Percentiles rank a stretch among this genome's conserved stretches.
Evolutionary conservation across 2,888 invertebrate species (phyloP).

Genomic region (Phragmatobia fuliginosa): DNA sequence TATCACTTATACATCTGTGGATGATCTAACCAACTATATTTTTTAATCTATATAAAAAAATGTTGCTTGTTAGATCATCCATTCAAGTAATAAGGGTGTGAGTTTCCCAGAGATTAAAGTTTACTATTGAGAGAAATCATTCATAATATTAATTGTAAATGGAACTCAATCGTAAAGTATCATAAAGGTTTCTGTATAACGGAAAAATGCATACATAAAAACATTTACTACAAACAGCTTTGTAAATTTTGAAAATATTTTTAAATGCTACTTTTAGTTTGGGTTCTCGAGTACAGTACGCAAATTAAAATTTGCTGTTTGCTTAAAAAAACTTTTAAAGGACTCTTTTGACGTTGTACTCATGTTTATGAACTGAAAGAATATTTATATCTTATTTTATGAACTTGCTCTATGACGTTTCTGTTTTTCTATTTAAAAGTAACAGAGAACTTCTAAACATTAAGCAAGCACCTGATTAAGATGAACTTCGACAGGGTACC

Average conservation of each 20-base stretch:
- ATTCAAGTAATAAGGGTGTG: too few species aligned
- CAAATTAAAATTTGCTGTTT: conserved; percentile 6
- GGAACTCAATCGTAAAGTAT: too few species aligned
- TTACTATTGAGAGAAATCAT: too few species aligned
- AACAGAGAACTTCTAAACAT: background rate
- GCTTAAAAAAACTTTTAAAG: background rate
- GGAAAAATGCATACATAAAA: background rate
- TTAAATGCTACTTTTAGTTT: background rate
- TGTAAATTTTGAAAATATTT: conserved; percentile 3
- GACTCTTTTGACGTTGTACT: background rate
- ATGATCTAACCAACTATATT: too few species aligned
- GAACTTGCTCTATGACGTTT: background rate
- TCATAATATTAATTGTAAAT: too few species aligned
- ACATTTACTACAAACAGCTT: background rate
- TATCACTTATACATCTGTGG: too few species aligned
- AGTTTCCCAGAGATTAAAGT: too few species aligned
- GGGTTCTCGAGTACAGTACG: background rate
- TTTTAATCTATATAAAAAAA: too few species aligned
- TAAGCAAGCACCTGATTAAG: background rate
- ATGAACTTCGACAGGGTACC: too few species aligned
- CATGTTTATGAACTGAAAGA: conserved; percentile 4
- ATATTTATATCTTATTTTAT: background rate
- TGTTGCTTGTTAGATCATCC: too few species aligned
- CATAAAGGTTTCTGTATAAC: background rate
- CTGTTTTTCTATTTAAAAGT: background rate